A percentile compares a stretch with the other conserved stretches of the same genome.
phyloP scores from a whole-genome alignment of 2,888 invertebrate species.

The Acleris laterana region DNA sequence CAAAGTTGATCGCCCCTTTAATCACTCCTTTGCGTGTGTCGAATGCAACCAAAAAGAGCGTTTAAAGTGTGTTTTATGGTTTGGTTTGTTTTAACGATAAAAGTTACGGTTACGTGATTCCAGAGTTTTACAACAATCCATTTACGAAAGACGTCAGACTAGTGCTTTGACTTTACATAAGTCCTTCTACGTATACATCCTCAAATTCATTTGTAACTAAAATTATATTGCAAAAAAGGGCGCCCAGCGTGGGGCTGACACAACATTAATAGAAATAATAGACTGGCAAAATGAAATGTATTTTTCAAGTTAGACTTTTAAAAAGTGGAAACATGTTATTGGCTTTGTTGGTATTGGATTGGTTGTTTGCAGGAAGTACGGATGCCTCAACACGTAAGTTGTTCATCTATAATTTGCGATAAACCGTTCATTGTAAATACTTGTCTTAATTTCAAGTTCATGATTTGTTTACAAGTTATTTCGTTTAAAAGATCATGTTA shows the following conservation, averaged over 20 bases:
- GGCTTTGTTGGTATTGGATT: conserved; percentile 69
- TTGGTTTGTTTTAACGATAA: conserved; percentile 49
- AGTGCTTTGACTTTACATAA: neutral
- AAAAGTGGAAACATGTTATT: conserved; percentile 65
- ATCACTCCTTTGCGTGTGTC: conserved; percentile 77
- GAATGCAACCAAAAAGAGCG: conserved; percentile 63
- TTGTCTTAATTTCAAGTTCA: too few species aligned
- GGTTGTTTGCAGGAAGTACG: conserved; percentile 67
- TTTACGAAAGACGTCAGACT: neutral
- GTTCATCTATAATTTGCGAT: conserved; percentile 18
- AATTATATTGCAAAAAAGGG: conserved; percentile 39
- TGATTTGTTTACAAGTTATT: too few species aligned
- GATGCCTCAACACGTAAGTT: conserved; percentile 73
- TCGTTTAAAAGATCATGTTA: too few species aligned
- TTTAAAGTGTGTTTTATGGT: conserved; percentile 63
- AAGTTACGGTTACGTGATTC: conserved; percentile 27
- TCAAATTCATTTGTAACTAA: neutral
- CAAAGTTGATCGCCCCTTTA: conserved; percentile 64
- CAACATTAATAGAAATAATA: neutral
- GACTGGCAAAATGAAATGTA: conserved; percentile 47
- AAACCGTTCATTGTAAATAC: neutral
- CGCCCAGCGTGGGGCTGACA: conserved; percentile 52
- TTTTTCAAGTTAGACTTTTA: conserved; percentile 51
- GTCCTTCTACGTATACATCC: neutral
- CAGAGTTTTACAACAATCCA: conserved; percentile 12